These are phyloP conservation scores for Ennomos erosarius DNA, from an alignment of 2,888 invertebrate species.

Conservation along the genomic window DNA sequence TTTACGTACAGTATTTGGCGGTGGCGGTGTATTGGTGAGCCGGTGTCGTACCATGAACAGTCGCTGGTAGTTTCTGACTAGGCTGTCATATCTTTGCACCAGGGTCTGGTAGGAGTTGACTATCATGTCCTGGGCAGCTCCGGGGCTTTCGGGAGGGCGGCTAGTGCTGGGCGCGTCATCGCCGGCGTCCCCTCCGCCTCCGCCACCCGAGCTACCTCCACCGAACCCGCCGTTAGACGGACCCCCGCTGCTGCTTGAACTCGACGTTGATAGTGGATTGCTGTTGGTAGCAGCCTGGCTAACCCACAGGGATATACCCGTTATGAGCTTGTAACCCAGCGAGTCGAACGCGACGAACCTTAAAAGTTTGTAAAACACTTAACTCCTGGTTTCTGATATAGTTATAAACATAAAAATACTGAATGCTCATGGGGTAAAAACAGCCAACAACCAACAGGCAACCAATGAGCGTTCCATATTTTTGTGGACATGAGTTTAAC, in stretches of 20 bases:
- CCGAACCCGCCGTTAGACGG: constrained; percentile 45
- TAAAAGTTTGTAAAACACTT: constrained; percentile 45
- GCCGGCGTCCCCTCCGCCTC: constrained; percentile 1
- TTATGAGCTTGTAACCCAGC: constrained; percentile 92
- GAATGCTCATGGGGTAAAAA: too few relatives aligned
- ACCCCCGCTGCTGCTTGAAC: constrained; percentile 43
- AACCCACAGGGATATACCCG: constrained; percentile 89
- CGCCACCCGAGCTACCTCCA: constrained; percentile 47
- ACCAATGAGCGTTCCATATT: too few relatives aligned
- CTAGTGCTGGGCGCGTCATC: constrained; percentile 11
- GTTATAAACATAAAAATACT: too few relatives aligned
- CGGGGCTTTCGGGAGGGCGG: constrained; percentile 57
- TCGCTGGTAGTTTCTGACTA: constrained; percentile 80
- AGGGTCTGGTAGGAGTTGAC: constrained; percentile 80
- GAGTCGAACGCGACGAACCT: constrained; percentile 95
- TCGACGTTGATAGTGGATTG: constrained; percentile 57
- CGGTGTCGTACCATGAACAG: constrained; percentile 79
- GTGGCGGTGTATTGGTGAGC: constrained; percentile 68
- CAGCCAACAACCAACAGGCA: too few relatives aligned
- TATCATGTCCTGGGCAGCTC: constrained; percentile 72
- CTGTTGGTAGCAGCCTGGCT: constrained; percentile 45
- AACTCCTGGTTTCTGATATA: too few relatives aligned
- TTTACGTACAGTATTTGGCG: constrained; percentile 70
- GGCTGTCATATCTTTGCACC: constrained; percentile 80
- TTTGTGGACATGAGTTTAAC: too few relatives aligned